Evolutionary conservation across 2,113 vertebrate genomes (phyloP), one percentile per base, ranked within the genome.

Genomic region (Neotoma lepida): DNA sequence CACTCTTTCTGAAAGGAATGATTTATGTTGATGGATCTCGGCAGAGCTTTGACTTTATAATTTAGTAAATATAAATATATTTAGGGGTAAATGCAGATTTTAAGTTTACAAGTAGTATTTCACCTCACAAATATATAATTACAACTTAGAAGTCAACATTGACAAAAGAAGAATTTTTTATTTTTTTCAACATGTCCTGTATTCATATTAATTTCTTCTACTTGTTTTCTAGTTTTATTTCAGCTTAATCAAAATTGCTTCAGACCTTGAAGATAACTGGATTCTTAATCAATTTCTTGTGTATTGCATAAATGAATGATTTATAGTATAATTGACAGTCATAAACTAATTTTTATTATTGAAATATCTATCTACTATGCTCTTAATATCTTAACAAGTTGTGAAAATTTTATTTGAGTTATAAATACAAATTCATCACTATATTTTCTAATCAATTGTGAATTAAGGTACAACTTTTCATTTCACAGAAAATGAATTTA

Each of bases 21-120:
- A 91, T 97, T 44, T 97, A 97, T 92, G 41, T 96, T 68, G 96
- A 97, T 46, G 96, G 95, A 73, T 95, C 95, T 66, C 97, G 95
- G 85, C 95, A 80, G 87, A 86, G 10, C 1, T 97, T 98, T 86
- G 91, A 91, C 30, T 98, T 96, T 96, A 98, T 46, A 90, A 61
- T 68, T 49, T 49, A 87, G 2, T 39, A 70, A n/a, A 41, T 71
- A 56, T 39, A 66, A 54, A 56, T 49, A 2, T 86, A 90, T 49
- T 13, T 77, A 63, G 6, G 51, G 66, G 39, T 35, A 4, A 4
- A 82, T 6, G 49, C 58, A 70, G 17, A 4, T 22, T 54, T 14
- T 61, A 77, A 82, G 6, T 30, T 88, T 74, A 64, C 22, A 78
- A 54, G 35, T 66, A 49, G 22, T 56, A 0, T 86, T 84, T 71